phyloP scores from a whole-genome alignment of 2,888 invertebrate genomes.

The Thera obeliscata region DNA sequence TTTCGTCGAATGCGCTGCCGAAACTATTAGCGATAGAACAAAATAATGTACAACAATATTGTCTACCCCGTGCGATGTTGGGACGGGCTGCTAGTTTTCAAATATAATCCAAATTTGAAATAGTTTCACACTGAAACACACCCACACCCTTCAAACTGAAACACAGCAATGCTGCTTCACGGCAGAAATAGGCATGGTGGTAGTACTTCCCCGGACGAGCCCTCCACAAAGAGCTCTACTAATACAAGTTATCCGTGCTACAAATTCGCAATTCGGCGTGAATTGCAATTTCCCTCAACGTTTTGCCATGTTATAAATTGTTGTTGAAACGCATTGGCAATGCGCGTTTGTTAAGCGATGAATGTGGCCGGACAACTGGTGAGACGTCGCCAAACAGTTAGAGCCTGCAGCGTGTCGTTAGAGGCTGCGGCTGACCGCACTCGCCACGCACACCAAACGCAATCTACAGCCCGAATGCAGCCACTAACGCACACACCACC shows the following conservation, averaged over 20 bases:
- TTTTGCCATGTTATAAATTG: slow-evolving; percentile 9
- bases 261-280: background rate
- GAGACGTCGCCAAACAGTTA: slow-evolving; percentile 11
- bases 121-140: too few species aligned
- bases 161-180: too few species aligned
- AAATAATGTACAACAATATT: too few species aligned
- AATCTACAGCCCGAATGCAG: slow-evolving; percentile 3
- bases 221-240: too few species aligned
- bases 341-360: slow-evolving; percentile 27
- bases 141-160: too few species aligned
- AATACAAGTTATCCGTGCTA: background rate
- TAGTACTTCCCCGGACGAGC: too few species aligned
- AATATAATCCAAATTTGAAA: too few species aligned
- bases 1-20: too few species aligned
- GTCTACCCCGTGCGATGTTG: too few species aligned
- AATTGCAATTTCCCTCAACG: slow-evolving; percentile 8
- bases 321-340: slow-evolving; percentile 1
- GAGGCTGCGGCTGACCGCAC: background rate
- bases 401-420: slow-evolving; percentile 5
- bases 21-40: too few species aligned
- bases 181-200: too few species aligned
- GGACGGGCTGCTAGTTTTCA: too few species aligned
- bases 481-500: background rate
- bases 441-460: slow-evolving; percentile 13
- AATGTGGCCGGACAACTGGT: slow-evolving; percentile 13